Evolutionary conservation across 2,888 invertebrate genomes (phyloP).

Genomic region (Parthenolecanium corni): DNA sequence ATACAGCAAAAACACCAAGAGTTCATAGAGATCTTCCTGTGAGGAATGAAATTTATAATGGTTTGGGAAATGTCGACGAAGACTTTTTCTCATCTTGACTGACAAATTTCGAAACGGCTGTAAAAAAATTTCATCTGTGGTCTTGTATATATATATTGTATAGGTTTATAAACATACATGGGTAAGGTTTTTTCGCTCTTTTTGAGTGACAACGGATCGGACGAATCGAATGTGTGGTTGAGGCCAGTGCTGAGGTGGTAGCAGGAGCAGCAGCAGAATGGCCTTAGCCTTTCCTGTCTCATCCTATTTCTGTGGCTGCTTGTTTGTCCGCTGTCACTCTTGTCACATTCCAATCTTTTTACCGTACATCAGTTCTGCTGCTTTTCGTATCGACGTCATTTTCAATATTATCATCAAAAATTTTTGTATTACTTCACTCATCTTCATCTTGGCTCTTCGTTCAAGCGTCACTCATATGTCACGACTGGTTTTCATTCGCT

Average conservation of each 20-base stretch:
- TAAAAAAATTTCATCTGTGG: background rate
- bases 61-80: background rate
- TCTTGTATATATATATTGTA: too few species aligned
- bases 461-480: slow-evolving; percentile 24
- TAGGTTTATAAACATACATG: too few species aligned
- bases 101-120: slow-evolving; percentile 23
- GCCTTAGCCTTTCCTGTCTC: slow-evolving; percentile 20
- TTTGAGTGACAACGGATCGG: slow-evolving; percentile 28
- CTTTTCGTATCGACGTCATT: slow-evolving; percentile 28
- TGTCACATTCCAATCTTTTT: slow-evolving; percentile 28
- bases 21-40: too few species aligned
- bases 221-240: slow-evolving; percentile 3
- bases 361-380: slow-evolving; percentile 23
- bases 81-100: background rate
- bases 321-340: slow-evolving; percentile 27
- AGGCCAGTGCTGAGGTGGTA: background rate
- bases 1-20: too few species aligned
- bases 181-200: background rate
- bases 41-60: slow-evolving; percentile 13
- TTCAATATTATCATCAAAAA: slow-evolving; percentile 28
- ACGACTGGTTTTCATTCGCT: slow-evolving; percentile 28
- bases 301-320: slow-evolving; percentile 16
- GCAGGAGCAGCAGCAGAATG: slow-evolving; percentile 3
- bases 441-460: slow-evolving; percentile 14
- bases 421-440: slow-evolving; percentile 24